A percentile compares a stretch with the other conserved stretches of the same genome.
Conservation (phyloP, 2,888 invertebrate species). For the Thecophora atra region DNA sequence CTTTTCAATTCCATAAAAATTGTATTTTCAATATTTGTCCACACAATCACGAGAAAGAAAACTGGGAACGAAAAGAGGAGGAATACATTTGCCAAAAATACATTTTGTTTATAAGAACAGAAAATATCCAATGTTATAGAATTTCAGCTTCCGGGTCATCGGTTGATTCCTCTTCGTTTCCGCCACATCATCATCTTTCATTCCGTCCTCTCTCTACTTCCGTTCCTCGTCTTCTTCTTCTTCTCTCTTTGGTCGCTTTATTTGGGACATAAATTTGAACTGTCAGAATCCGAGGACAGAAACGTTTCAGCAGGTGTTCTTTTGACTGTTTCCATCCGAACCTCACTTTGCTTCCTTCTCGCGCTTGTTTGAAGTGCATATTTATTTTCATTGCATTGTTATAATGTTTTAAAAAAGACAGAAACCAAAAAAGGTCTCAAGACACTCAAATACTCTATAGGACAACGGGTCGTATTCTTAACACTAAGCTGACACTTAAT, state of each 20-base stretch:
- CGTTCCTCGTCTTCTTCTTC: not conserved
- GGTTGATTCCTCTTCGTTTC: not conserved
- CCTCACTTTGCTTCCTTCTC: not conserved
- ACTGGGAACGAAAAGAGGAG: not conserved
- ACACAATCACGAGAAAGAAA: not conserved
- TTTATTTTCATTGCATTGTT: constrained; percentile 22
- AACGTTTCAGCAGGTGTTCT: constrained; percentile 22
- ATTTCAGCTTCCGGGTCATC: constrained; percentile 21
- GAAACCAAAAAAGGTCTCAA: not conserved
- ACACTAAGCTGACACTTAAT: constrained; percentile 20
- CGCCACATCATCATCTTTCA: no score
- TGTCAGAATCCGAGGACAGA: constrained; percentile 25
- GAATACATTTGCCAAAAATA: not conserved
- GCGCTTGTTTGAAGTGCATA: constrained; percentile 7
- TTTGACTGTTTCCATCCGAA: not conserved
- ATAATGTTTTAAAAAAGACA: not conserved
- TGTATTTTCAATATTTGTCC: constrained; percentile 7
- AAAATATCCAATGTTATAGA: constrained; percentile 12
- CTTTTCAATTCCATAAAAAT: no score
- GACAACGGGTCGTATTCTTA: constrained; percentile 7
- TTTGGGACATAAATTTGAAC: constrained; percentile 15
- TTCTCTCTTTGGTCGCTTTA: not conserved
- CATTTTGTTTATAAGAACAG: constrained; percentile 1
- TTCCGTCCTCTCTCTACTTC: no score
- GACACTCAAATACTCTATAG: not conserved